Evolutionary conservation across 2,797 vertebrate genomes (phyloP), one percentile per base, ranked within the genome.

Genomic region (Bufotes viridis): DNA sequence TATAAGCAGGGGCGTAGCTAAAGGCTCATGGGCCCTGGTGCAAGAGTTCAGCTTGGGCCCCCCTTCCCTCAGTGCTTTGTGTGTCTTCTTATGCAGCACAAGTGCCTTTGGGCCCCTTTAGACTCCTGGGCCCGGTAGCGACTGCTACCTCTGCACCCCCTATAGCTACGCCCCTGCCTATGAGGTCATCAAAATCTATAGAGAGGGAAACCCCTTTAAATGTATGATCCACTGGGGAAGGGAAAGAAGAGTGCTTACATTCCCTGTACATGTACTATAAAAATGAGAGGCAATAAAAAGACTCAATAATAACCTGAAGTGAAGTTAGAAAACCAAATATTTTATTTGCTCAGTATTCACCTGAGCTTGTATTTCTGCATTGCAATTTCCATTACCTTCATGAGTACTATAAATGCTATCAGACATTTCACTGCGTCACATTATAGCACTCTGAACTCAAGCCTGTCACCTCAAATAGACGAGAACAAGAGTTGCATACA

Each of bases 381-480:
- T 12, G 18, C 60, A 49, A 42, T 63, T 65, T 49, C 79, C 18
- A 81, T 63, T 65, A 81, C 20, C 18, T 61, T 20, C 55, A 80
- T 12, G 55, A 60, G 57, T 80, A 42, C 57, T 60, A 34, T 60
- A 80, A 80, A 80, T 80, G 57, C 17, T 60, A 34, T 80, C 57
- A 34, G 58, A 24, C 49, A 78, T 78, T 78, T 53, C 6, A 22
- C 49, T 78, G 75, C 75, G 51, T 78, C 75, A 78, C 55, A 22
- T 78, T 78, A 24, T 24, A 24, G 75, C 22, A 78, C 51, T 78
- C 49, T 78, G 51, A 78, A 24, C 75, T 78, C 75, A n/a, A 78
- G 51, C 75, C 75, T 80, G 78, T 80, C 78, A 34, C 78, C 78
- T 60, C 57, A 61, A 34, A 80, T 60, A 80, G 11, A 65, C 15